Base-by-base conservation (phyloP, 2,888 invertebrate genomes). In the Diplazon laetatorius region DNA sequence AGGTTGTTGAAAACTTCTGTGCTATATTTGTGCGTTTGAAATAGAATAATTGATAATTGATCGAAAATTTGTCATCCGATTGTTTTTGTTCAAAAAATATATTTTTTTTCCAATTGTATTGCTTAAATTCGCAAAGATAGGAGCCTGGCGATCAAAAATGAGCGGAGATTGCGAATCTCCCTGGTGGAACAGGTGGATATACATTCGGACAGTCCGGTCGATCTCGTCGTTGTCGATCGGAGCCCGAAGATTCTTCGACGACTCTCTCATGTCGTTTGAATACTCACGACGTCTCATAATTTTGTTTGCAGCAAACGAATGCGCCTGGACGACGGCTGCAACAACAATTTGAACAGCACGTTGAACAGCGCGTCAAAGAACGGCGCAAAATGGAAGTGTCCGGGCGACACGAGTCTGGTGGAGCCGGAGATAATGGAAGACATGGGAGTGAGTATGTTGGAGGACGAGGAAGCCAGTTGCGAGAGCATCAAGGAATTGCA, bases 391-490 rank as follows among this genome's bases (percentile, higher is more conserved):
- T 91, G 91, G 91, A 83, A 87, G 1, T 89, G 85, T 81, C 86
- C 89, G 0, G 88, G 86, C 16, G 87, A 90, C 65, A 86, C 86
- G 1, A 90, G 88, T 82, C 81, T 90, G 35, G 91, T 92, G 46
- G 90, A 92, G 74, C 89, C 92, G 18, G 92, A 93, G 80, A 92
- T 92, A 62, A 85, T 93, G 69, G 92, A 92, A 82, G 94, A 94
- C 83, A 93, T 93, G 92, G 94, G 94, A 52, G 92, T 94, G 18
- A 92, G 93, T 20, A 92, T 94, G 91, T 87, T 94, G 60, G 93
- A 93, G 65, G 92, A 92, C 10, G 93, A 93, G 78, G 92, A 92
- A 76, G 88, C 90, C 16, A 86, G 86, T 80, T 87, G 87, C 82
- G 89, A 90, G 78, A 89, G 87, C 85, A 84, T 85, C 68, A 83